These are phyloP conservation scores for rat (Rattus norvegicus) DNA, from an alignment of 2,113 vertebrate species.

Conservation along the genomic window DNA sequence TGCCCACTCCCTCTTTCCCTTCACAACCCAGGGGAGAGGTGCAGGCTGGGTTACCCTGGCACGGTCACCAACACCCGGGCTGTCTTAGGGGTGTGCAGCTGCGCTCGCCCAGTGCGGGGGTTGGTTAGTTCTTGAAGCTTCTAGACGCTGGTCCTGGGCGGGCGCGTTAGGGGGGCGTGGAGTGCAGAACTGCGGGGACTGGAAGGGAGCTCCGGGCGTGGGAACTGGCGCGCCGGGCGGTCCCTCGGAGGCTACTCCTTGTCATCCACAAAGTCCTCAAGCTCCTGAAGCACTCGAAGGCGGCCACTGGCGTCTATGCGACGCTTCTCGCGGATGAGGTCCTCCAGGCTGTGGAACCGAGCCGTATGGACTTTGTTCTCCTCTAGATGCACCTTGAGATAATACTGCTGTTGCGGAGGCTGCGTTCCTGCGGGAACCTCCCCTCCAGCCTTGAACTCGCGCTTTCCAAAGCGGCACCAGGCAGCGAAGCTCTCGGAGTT, in stretches of 20 bases:
- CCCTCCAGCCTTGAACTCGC: conserved; percentile 98
- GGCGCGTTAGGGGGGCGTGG: background rate
- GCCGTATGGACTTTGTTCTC: conserved; percentile 95
- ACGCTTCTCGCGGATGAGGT: conserved; percentile 97
- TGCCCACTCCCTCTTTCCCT: background rate
- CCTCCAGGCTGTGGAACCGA: conserved; percentile 97
- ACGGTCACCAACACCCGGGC: no score
- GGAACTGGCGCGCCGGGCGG: background rate
- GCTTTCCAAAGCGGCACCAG: conserved; percentile 99
- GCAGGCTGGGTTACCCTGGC: background rate
- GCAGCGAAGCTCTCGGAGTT: conserved; percentile 99
- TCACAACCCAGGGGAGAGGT: background rate
- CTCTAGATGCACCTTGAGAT: conserved; percentile 96
- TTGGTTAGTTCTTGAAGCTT: conserved; percentile 25
- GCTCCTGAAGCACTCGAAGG: conserved; percentile 93
- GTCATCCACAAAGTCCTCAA: conserved; percentile 90
- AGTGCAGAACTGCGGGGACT: background rate
- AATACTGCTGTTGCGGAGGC: conserved; percentile 91
- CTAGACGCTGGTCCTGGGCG: background rate
- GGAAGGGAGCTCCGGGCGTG: background rate
- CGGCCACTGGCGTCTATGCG: conserved; percentile 95
- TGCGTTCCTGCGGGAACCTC: conserved; percentile 91
- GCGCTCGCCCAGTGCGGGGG: background rate
- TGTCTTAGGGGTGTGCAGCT: background rate
- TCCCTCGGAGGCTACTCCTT: conserved; percentile 88